Conservation (phyloP, 2,888 invertebrate species). For the Julus scanicus region DNA sequence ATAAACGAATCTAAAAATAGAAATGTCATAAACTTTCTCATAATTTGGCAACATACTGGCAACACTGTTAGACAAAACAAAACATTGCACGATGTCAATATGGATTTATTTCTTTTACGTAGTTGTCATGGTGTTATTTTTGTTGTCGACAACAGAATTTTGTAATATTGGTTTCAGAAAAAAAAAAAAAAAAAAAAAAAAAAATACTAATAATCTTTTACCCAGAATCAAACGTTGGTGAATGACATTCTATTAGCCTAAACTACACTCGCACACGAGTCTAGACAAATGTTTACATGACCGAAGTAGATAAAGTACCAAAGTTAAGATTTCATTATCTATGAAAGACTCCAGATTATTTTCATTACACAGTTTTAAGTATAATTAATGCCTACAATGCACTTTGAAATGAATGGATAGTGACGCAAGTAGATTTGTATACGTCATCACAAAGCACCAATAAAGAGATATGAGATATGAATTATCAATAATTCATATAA, state of each 20-base stretch:
- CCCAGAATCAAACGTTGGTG: background rate
- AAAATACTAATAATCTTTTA: background rate
- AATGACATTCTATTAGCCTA: background rate
- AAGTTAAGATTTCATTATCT: background rate
- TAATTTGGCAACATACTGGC: background rate
- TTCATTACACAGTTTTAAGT: background rate
- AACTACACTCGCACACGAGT: background rate
- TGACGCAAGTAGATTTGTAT: background rate
- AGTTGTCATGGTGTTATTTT: background rate
- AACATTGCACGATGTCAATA: background rate
- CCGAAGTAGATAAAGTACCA: background rate
- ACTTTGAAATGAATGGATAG: background rate
- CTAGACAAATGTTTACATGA: background rate
- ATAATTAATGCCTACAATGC: background rate
- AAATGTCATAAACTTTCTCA: background rate
- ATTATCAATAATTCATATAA: background rate
- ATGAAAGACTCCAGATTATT: background rate
- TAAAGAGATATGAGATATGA: background rate
- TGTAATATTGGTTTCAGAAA: background rate
- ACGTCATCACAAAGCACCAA: background rate
- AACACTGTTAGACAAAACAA: background rate
- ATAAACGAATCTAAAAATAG: constrained; percentile 11
- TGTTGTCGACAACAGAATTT: background rate
- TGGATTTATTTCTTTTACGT: background rate
- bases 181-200: background rate